phyloP scores from a whole-genome alignment of 2,113 vertebrate species.

The Trogon surrucura region DNA sequence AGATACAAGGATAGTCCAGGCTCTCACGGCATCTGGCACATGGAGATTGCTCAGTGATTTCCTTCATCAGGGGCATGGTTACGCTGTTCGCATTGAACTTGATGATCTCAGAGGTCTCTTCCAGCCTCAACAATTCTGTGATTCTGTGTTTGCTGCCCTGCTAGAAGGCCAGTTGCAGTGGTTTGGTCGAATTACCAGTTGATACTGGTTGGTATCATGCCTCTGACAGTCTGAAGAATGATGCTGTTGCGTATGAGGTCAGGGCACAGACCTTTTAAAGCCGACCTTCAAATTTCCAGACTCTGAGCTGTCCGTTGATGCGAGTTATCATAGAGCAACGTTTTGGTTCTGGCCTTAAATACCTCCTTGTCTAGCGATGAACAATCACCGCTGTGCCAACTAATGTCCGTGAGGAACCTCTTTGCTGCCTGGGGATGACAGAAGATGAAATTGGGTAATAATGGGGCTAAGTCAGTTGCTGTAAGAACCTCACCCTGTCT shows the following conservation, averaged over 20 bases:
- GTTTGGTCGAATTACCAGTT: background rate
- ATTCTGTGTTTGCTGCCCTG: background rate
- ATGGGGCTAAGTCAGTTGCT: background rate
- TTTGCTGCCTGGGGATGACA: background rate
- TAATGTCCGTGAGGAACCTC: background rate
- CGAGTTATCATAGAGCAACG: background rate
- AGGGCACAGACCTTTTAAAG: background rate
- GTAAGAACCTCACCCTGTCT: background rate
- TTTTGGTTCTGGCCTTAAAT: background rate
- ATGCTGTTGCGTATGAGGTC: background rate
- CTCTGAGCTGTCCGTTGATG: background rate
- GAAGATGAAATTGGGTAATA: background rate
- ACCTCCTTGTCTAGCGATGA: background rate
- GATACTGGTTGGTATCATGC: background rate
- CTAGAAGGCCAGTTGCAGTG: background rate
- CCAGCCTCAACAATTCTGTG: too few species aligned
- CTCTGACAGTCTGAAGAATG: background rate
- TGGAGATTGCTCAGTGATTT: background rate
- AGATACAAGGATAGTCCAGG: background rate
- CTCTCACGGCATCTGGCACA: background rate
- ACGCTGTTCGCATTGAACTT: background rate
- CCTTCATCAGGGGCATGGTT: background rate
- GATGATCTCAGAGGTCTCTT: too few species aligned
- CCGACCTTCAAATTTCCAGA: fast-evolving
- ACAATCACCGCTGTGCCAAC: background rate